phyloP scores from a whole-genome alignment of 30 jellyfish, hydroid and myxozoan species.

The Calvadosia cruxmelitensis region DNA sequence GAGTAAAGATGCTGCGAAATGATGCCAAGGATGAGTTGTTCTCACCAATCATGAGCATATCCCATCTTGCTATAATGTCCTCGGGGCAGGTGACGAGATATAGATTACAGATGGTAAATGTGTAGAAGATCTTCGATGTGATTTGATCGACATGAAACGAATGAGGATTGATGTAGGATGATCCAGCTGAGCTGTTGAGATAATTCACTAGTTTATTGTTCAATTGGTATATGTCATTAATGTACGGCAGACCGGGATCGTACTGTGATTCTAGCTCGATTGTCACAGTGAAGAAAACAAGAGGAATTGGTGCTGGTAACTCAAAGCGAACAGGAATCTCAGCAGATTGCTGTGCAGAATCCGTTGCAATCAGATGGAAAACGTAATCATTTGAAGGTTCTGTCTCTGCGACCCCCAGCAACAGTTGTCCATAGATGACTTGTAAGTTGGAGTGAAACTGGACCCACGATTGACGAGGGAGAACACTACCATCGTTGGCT shows the following conservation, averaged over 20 bases:
- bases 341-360: background rate
- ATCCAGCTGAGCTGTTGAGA: background rate
- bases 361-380: background rate
- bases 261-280: background rate
- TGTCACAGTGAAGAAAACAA: background rate
- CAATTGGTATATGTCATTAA: background rate
- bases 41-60: background rate
- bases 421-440: background rate
- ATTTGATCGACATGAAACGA: background rate
- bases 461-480: conserved; percentile 29
- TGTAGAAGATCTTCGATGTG: background rate
- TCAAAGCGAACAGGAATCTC: background rate
- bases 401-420: background rate
- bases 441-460: conserved; percentile 43
- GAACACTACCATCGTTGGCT: conserved; percentile 7
- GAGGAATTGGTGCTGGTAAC: background rate
- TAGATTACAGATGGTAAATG: background rate
- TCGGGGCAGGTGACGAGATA: background rate
- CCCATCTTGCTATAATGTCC: no score
- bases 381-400: background rate
- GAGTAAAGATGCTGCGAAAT: background rate
- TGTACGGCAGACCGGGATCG: background rate
- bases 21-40: background rate
- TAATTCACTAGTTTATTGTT: background rate
- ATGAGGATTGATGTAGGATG: background rate